Evolutionary conservation across 2,888 invertebrate species (phyloP).

Genomic region (Drosophila barbarae): DNA sequence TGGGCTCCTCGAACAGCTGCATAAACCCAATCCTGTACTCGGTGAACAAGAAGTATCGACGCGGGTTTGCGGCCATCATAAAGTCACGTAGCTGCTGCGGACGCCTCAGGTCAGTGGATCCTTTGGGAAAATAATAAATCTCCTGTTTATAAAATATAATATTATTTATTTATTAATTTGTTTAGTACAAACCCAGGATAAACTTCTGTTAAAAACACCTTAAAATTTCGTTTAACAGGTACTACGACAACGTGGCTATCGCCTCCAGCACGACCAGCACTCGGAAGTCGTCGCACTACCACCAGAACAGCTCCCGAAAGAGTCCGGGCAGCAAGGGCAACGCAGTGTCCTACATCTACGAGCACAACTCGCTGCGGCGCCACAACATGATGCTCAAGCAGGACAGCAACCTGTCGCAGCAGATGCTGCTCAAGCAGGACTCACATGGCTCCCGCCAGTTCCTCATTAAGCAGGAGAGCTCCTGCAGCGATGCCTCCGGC

Average conservation of each 20-base stretch:
- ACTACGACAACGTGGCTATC: constrained; percentile 92
- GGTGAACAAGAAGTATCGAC: constrained; percentile 95
- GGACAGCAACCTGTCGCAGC: constrained; percentile 79
- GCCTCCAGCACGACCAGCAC: constrained; percentile 92
- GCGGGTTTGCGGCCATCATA: constrained; percentile 93
- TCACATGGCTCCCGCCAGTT: constrained; percentile 79
- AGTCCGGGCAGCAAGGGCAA: constrained; percentile 81
- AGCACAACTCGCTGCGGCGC: constrained; percentile 78
- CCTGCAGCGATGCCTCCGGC: constrained; percentile 78
- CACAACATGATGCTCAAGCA: constrained; percentile 79
- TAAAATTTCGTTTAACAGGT: constrained; percentile 76
- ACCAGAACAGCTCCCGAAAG: constrained; percentile 83
- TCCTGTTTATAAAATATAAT: no score
- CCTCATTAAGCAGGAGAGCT: constrained; percentile 79
- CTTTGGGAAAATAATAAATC: not conserved
- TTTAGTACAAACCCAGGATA: not conserved
- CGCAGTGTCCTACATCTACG: constrained; percentile 82
- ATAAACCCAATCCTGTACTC: constrained; percentile 97
- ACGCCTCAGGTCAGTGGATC: constrained; percentile 82
- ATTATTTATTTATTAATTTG: not conserved
- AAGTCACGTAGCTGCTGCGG: constrained; percentile 93
- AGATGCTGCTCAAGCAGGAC: constrained; percentile 79
- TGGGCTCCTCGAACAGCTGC: constrained; percentile 96
- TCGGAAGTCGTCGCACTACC: constrained; percentile 91
- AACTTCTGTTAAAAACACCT: not conserved